Evolutionary conservation across 2,888 invertebrate genomes (phyloP), one percentile per base, ranked within the genome.

Genomic region (Pterobdella sp.): DNA sequence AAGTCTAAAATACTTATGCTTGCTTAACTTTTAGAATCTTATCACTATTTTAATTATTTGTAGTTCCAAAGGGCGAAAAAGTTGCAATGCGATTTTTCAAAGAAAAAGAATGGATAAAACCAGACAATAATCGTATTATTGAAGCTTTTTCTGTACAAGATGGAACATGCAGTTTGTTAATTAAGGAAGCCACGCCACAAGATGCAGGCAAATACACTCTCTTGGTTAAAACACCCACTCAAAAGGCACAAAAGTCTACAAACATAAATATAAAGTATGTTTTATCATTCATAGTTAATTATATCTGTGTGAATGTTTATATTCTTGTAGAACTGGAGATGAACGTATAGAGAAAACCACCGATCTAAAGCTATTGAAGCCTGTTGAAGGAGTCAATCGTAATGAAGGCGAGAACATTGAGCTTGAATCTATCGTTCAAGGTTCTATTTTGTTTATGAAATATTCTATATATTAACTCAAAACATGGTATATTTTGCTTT

Each of bases 171-270:
- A 56, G 60, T 26, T 26, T 56, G n/a, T 26, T 56, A 4, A 22
- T 56, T 26, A 56, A 22, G 3, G 60, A 3, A 3, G 60, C 60
- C n/a, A 56, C 60, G 18, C 14, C 60, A 14, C 10, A 56, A 4
- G 60, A 56, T 56, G 60, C 60, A 26, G 60, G 60, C 7, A 56
- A 56, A 26, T 56, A 56, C 60, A 56, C 60, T 22, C 60, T 56
- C 26, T 22, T 56, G 4, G 60, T 56, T 26, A 56, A 56, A 56
- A 56, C 60, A 56, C 60, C 60, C 60, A 56, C 7, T 56, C n/a
- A 56, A n/a, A 56, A 56, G 60, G 18, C 60, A 18, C 60, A 56
- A 56, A 56, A 56, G 60, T 56, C 60, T 26, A 56, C 60, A 22
- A 7, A 56, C 60, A n/a, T 56, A 3, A 3, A 56, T 3, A 56